These are phyloP conservation scores for Diacarnus erythraeanus DNA, from an alignment of 37 sponge, comb jelly and placozoan species.

Conservation along the genomic window DNA sequence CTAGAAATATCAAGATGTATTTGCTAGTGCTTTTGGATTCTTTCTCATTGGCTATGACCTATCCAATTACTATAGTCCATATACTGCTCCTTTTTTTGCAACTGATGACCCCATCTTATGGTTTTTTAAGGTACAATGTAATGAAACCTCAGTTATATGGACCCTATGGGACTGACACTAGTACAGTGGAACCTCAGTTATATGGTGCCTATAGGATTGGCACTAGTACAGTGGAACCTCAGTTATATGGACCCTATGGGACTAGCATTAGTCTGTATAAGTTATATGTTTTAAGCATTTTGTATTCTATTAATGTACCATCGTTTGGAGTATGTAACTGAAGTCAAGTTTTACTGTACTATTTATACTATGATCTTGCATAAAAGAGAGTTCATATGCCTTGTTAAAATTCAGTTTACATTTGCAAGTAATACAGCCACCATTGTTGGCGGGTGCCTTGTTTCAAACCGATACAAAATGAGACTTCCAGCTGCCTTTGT, in stretches of 20 bases:
- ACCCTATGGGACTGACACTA: too few relatives aligned
- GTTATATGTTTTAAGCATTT: too few relatives aligned
- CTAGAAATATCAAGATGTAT: slow-evolving; percentile 85
- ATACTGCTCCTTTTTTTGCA: slow-evolving; percentile 30
- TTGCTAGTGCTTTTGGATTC: slow-evolving; percentile 94
- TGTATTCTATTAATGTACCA: too few relatives aligned
- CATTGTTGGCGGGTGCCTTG: slow-evolving; percentile 81
- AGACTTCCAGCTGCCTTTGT: slow-evolving; percentile 74
- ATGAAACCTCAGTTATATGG: too few relatives aligned
- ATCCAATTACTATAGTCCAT: slow-evolving; percentile 26
- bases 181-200: too few relatives aligned
- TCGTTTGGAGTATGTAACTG: neutral
- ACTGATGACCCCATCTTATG: slow-evolving; percentile 63
- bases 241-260: too few relatives aligned
- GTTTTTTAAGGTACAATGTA: slow-evolving; percentile 87
- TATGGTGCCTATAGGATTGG: too few relatives aligned
- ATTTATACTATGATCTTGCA: too few relatives aligned
- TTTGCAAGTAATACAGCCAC: slow-evolving; percentile 96
- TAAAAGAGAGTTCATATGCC: too few relatives aligned
- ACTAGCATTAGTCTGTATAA: too few relatives aligned
- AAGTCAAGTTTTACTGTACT: too few relatives aligned
- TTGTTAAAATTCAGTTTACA: slow-evolving; percentile 68
- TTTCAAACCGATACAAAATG: slow-evolving; percentile 74
- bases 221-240: too few relatives aligned
- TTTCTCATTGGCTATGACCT: slow-evolving; percentile 80